Evolutionary conservation across 2,113 vertebrate species (phyloP).

Genomic region (Vulpes ferrilata): DNA sequence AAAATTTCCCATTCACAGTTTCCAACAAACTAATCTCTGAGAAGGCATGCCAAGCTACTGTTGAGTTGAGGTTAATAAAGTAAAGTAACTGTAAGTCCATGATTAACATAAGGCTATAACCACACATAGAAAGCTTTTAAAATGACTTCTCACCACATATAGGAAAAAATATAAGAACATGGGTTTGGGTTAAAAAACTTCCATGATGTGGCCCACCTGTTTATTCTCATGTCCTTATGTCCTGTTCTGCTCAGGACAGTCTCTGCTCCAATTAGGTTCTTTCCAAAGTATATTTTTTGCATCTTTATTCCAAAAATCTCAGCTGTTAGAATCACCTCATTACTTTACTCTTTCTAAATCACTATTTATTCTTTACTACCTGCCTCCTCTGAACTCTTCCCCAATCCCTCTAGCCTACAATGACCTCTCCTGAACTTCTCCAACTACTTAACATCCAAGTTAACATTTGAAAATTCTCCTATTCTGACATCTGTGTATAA

Average conservation of each 20-base stretch:
- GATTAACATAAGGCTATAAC: background rate
- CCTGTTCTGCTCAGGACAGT: background rate
- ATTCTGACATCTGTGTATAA: background rate
- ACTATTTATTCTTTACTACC: constrained; percentile 27
- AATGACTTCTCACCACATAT: background rate
- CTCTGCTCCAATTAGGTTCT: background rate
- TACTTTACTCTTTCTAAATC: constrained; percentile 6
- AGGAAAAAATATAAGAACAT: background rate
- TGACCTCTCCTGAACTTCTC: constrained; percentile 16
- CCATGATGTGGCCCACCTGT: background rate
- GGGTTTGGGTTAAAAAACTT: constrained; percentile 17
- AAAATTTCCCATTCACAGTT: background rate
- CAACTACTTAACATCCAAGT: background rate
- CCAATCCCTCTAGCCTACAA: background rate
- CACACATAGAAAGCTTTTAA: background rate
- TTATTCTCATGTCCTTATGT: background rate
- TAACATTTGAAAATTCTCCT: constrained; percentile 28
- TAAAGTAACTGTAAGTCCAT: background rate
- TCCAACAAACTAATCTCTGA: background rate
- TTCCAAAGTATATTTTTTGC: background rate
- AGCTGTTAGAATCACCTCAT: background rate
- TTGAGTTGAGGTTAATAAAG: constrained; percentile 11
- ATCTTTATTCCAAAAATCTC: background rate
- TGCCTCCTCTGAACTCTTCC: background rate
- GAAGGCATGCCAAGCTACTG: background rate